A percentile compares a stretch with the other conserved stretches of the same genome.
These are phyloP conservation scores for Brevimyrus niger DNA, from an alignment of 2,113 vertebrate species.

Conservation along the genomic window DNA sequence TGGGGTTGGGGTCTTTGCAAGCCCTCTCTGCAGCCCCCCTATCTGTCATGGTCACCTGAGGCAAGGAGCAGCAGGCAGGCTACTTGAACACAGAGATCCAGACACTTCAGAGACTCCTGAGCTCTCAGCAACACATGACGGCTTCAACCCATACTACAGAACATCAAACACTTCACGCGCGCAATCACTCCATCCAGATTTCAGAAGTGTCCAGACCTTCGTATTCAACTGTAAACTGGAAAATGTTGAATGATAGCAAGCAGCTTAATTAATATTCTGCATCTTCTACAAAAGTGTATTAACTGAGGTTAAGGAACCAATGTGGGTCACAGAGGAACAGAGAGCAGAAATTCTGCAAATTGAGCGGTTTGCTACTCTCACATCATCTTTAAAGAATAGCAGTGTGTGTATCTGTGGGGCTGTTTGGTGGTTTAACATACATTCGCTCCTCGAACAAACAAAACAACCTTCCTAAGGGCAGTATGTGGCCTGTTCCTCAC, in stretches of 20 bases:
- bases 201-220: neutral
- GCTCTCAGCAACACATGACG: neutral
- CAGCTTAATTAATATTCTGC: neutral
- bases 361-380: neutral
- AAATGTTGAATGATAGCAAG: neutral
- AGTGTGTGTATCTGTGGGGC: neutral
- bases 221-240: neutral
- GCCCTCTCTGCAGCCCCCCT: slow-evolving; percentile 82
- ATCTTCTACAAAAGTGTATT: neutral
- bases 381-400: neutral
- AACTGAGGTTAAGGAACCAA: neutral
- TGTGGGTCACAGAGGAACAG: neutral
- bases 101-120: neutral
- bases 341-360: neutral
- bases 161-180: neutral
- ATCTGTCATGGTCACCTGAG: slow-evolving; percentile 92
- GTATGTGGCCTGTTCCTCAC: neutral
- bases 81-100: neutral
- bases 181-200: neutral
- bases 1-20: slow-evolving; percentile 96
- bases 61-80: slow-evolving; percentile 10
- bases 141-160: neutral
- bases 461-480: neutral
- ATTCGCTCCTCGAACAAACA: neutral
- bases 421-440: neutral